Percentiles rank a stretch among this genome's conserved stretches.
Conservation (phyloP, 2,888 invertebrate species). For the Escarpia spicata region DNA sequence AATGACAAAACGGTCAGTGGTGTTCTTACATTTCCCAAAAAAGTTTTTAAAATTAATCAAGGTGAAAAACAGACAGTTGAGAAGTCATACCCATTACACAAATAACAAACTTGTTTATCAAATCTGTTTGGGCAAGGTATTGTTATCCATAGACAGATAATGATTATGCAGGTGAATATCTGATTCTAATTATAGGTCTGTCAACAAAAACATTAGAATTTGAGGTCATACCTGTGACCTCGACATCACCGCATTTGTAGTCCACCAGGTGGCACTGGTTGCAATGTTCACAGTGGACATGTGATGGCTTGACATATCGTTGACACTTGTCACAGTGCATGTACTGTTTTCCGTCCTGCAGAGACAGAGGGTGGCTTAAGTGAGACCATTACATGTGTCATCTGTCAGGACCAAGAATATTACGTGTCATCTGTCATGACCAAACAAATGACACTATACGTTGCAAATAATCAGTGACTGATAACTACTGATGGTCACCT, state of each 20-base stretch:
- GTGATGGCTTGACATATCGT: conserved; percentile 85
- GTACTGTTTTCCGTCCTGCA: conserved; percentile 75
- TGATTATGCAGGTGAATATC: no score
- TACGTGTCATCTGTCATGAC: no score
- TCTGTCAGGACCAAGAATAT: background rate
- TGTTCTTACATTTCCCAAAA: no score
- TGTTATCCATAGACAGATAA: no score
- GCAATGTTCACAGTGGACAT: conserved; percentile 81
- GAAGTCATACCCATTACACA: background rate
- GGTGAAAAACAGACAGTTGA: background rate
- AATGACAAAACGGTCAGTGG: no score
- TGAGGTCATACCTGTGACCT: background rate
- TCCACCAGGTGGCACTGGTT: conserved; percentile 71
- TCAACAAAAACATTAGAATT: background rate
- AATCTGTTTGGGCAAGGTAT: background rate
- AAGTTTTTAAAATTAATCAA: background rate
- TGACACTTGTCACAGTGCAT: conserved; percentile 75
- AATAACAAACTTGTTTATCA: background rate
- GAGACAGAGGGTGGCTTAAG: background rate
- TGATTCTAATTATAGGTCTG: background rate
- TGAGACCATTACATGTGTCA: background rate
- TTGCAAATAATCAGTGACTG: no score
- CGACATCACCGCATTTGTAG: background rate
- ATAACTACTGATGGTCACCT: no score
- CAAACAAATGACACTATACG: no score